These are phyloP conservation scores for Hydrocynus forskahlii DNA, from an alignment of 2,797 vertebrate species.

Conservation along the genomic window DNA sequence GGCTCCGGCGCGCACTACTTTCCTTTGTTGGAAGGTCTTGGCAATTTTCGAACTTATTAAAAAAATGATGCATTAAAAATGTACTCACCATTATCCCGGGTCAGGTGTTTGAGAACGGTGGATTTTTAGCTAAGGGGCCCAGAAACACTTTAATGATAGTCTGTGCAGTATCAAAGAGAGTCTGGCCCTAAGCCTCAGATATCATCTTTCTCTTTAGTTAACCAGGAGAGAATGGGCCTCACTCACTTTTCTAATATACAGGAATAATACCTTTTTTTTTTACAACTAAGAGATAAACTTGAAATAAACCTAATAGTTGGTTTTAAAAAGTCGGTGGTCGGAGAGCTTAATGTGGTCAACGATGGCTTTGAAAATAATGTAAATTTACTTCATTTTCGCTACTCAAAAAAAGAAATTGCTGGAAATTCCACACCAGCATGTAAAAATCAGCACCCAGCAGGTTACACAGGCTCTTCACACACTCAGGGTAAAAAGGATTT, in stretches of 20 bases:
- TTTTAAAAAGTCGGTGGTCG: slow-evolving; percentile 15
- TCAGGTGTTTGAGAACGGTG: slow-evolving; percentile 71
- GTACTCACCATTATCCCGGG: slow-evolving; percentile 73
- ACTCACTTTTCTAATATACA: slow-evolving; percentile 28
- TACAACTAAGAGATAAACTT: slow-evolving; percentile 14
- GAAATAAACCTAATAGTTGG: slow-evolving; percentile 26
- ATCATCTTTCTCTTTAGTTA: slow-evolving; percentile 68
- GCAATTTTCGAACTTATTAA: slow-evolving; percentile 79
- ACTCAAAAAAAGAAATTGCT: too few species aligned
- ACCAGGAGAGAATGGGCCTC: slow-evolving; percentile 41
- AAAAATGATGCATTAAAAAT: slow-evolving; percentile 77
- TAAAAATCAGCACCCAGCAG: not conserved
- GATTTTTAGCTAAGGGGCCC: slow-evolving; percentile 66
- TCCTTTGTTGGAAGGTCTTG: slow-evolving; percentile 74
- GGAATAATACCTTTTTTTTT: slow-evolving; percentile 20
- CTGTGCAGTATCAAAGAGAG: slow-evolving; percentile 70
- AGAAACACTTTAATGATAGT: slow-evolving; percentile 75
- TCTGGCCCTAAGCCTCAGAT: slow-evolving; percentile 67
- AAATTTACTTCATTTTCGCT: too few species aligned
- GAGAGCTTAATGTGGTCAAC: not conserved
- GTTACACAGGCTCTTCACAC: not conserved
- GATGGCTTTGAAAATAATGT: not conserved
- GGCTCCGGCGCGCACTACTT: slow-evolving; percentile 65
- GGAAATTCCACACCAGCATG: not conserved
- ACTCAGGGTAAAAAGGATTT: not conserved